These are phyloP conservation scores for Poecilia latipinna DNA, from an alignment of 2,113 vertebrate species.

Conservation along the genomic window DNA sequence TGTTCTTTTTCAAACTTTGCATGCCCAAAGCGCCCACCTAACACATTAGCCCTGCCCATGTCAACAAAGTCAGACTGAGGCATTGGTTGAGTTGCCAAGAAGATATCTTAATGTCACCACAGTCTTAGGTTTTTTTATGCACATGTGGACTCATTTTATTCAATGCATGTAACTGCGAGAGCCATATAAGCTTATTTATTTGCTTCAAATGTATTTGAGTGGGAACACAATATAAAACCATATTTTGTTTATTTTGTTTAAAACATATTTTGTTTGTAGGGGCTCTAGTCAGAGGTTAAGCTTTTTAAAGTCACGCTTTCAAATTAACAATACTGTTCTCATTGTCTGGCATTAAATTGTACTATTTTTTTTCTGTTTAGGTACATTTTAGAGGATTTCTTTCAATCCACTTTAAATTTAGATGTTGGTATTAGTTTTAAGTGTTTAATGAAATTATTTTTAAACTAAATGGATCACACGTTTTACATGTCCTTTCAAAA, in stretches of 20 bases:
- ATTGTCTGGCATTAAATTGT: background rate
- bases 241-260: no score
- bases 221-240: no score
- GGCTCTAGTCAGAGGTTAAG: no score
- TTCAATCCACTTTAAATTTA: no score
- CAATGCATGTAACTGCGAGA: background rate
- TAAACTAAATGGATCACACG: no score
- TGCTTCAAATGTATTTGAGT: no score
- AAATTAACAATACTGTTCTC: background rate
- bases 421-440: no score
- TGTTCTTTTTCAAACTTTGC: constrained; percentile 35
- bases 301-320: no score
- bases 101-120: constrained; percentile 34
- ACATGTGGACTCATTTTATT: constrained; percentile 23
- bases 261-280: no score
- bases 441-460: no score
- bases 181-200: background rate
- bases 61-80: constrained; percentile 42
- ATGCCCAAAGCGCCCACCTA: constrained; percentile 29
- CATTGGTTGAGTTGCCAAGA: constrained; percentile 17
- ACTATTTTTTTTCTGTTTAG: background rate
- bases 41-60: constrained; percentile 52
- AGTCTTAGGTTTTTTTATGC: constrained; percentile 6
- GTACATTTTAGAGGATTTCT: background rate
- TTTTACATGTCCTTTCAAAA: no score